Base-by-base conservation (phyloP, 1,140 invertebrate species). In the Cylas formicarius region DNA sequence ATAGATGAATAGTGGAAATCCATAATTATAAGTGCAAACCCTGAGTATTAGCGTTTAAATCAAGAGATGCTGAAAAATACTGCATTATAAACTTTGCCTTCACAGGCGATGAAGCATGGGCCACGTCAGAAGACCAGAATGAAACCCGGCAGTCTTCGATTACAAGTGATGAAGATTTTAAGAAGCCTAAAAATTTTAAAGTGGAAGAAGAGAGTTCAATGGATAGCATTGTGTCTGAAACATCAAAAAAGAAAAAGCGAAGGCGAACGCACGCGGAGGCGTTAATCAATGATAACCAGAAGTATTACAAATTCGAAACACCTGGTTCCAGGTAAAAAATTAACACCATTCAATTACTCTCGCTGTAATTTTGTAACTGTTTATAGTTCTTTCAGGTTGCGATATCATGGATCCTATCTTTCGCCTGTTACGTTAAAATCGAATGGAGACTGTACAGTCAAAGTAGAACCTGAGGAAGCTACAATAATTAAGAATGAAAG, bases 221-320 rank as follows among this genome's bases (percentile, higher is more conserved):
- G 56, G 58, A 63, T 33, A 64, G 60, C 35, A 57, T 29, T 10
- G 44, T 39, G 16, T 57, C 58, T n/a, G 53, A 52, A 13, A 42
- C 40, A 24, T 40, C 38, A 14, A 53, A 33, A 22, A 44, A 21
- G 13, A 69, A 61, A 28, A 73, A 71, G 41, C 68, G 66, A 43
- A 62, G 75, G 53, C 61, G 72, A 33, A 76, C 73, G 2, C 75
- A 76, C 24, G 70, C 73, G 0, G 76, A 78, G 49, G 70, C 70
- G 1, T 66, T 78, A 18, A 74, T 78, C 24, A 67, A 68, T 50
- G 76, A 78, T 56, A 77, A 79, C 52, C 60, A 69, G 7, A 75
- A 76, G 51, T 78, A 78, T 57, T 78, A 78, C 50, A 78, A 77
- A 51, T 77, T 78, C 54, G 74, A 78, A 50, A 72, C 69, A 7